Base-by-base conservation (phyloP, 2,113 vertebrate genomes). In the Turdus rufiventris region DNA sequence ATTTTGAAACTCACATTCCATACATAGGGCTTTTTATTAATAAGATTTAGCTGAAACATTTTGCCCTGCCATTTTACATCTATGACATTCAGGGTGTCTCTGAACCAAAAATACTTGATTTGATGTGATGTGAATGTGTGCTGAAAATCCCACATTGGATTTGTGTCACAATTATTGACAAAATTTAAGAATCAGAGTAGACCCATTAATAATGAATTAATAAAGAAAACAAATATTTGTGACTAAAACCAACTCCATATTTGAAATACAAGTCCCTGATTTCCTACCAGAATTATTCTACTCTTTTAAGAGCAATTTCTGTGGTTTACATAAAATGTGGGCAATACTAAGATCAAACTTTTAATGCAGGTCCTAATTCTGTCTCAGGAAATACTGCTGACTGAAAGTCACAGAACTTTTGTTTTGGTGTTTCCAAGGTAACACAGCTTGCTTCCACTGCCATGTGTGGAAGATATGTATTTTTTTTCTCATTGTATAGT, bases 401-500 rank as follows among this genome's bases (percentile, higher is more conserved):
- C 38, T 93, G 74, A 88, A 93, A 85, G 57, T 96, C 88, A 80
- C 58, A 85, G 81, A 96, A 92, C 91, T 96, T 81, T 93, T 95
- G 94, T 97, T 96, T 95, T 91, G 93, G 91, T 67, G 56, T 90
- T 96, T 94, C 94, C 87, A 87, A 80, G 95, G 96, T 88, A 97
- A 96, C 93, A 68, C 57, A 91, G 75, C 91, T 95, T 94, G 54
- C 58, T 76, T 87, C 50, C 56, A 75, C n/a, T 91, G 38, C 67
- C 50, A 82, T 78, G 40, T 89, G 86, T 86, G 73, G 65, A 92
- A 95, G 91, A 92, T 81, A 57, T 4, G 13, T 92, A 80, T 87
- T 93, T 95, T 38, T 38, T 94, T 92, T 70, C 71, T 94, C 72
- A 61, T 82, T 83, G 33, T 86, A 7, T 74, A 70, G 50, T 76